A percentile compares a stretch with the other conserved stretches of the same genome.
phyloP scores from a whole-genome alignment of 1,140 invertebrate genomes.

The Drosophila auraria region DNA sequence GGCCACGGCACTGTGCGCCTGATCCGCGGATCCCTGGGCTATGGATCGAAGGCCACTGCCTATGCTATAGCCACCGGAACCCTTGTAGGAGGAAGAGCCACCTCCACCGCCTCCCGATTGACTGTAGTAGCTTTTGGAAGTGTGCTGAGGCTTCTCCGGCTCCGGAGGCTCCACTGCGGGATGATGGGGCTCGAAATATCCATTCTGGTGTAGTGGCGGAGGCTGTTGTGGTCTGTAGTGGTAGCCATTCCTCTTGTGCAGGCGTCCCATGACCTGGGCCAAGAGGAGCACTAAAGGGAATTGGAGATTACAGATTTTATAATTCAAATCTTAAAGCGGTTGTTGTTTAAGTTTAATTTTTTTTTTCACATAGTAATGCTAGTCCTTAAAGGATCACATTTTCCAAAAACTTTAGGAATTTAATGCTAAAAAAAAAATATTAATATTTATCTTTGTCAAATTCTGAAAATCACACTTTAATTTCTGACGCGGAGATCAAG shows the following conservation, averaged over 20 bases:
- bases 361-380: no score
- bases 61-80: slow-evolving; percentile 67
- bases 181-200: slow-evolving; percentile 57
- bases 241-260: slow-evolving; percentile 76
- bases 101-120: slow-evolving; percentile 6
- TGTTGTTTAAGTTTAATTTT: no score
- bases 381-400: no score
- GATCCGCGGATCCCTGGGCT: slow-evolving; percentile 89
- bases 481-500: neutral
- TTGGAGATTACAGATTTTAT: neutral
- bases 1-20: slow-evolving; percentile 87
- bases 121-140: slow-evolving; percentile 38
- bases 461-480: neutral
- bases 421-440: no score
- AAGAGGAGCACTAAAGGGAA: slow-evolving; percentile 49
- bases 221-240: slow-evolving; percentile 60
- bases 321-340: no score
- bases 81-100: slow-evolving; percentile 23
- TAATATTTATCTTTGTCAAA: neutral
- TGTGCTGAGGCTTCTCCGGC: slow-evolving; percentile 35
- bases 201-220: slow-evolving; percentile 37
- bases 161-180: slow-evolving; percentile 28
- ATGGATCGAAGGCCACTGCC: slow-evolving; percentile 85
- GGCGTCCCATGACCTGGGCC: slow-evolving; percentile 38
- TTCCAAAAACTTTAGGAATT: no score